Percentiles rank a stretch among this genome's conserved stretches.
Conservation (phyloP, 2,888 invertebrate genomes). For the Folsomia candida region DNA sequence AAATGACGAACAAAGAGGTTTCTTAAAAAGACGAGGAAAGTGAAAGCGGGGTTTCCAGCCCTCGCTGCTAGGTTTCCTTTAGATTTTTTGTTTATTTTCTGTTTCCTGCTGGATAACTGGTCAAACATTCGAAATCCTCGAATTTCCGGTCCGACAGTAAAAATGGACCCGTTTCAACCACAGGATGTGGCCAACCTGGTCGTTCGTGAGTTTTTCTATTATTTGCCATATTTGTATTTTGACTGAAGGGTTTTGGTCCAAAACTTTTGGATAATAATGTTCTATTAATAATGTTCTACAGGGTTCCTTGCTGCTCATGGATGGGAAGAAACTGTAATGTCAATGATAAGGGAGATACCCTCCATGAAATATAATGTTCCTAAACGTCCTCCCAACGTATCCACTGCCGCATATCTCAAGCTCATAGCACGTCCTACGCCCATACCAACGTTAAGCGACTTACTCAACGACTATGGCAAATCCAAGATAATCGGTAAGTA, state of each 20-base stretch:
- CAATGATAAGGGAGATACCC: constrained; percentile 31
- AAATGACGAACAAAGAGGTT: too few species aligned
- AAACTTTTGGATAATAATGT: not conserved
- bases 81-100: too few species aligned
- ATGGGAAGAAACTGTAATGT: constrained; percentile 20
- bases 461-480: constrained; percentile 28
- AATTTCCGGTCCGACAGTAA: too few species aligned
- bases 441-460: constrained; percentile 16
- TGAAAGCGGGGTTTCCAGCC: too few species aligned
- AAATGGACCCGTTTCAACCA: not conserved
- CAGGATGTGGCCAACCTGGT: not conserved
- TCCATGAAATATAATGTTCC: constrained; percentile 13
- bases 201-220: not conserved
- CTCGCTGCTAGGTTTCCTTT: too few species aligned
- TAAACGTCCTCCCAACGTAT: constrained; percentile 15
- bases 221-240: not conserved
- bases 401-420: constrained; percentile 20
- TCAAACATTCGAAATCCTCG: too few species aligned
- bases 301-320: constrained; percentile 28
- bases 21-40: too few species aligned
- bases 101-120: too few species aligned
- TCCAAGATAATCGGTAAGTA: constrained; percentile 23
- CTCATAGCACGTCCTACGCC: constrained; percentile 12
- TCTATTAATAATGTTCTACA: constrained; percentile 4
- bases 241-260: not conserved